Conservation (phyloP, 1,140 invertebrate species). For the Catajapyx aquilonaris region DNA sequence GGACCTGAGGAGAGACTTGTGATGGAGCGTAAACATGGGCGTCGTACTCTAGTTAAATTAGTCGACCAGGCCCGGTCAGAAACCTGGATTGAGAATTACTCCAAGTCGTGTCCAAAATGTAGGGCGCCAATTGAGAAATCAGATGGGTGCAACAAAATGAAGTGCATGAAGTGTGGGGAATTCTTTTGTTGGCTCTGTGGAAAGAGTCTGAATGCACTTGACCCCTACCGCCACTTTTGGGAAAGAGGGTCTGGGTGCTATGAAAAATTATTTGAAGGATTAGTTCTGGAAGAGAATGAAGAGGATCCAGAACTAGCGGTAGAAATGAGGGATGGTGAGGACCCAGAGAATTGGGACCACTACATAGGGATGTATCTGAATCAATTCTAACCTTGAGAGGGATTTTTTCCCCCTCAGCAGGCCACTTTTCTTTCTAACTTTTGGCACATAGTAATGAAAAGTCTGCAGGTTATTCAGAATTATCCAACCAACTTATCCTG, state of each 20-base stretch:
- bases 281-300: conserved; percentile 13
- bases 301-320: conserved; percentile 13
- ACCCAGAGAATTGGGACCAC: no score
- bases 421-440: no score
- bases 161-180: conserved; percentile 35
- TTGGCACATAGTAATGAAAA: no score
- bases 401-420: no score
- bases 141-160: conserved; percentile 52
- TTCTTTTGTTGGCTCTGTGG: conserved; percentile 45
- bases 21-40: conserved; percentile 34
- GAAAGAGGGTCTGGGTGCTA: conserved; percentile 25
- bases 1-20: conserved; percentile 18
- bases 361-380: no score
- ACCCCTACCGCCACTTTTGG: conserved; percentile 39
- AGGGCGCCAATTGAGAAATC: conserved; percentile 40
- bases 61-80: conserved; percentile 30
- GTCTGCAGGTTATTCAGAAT: no score
- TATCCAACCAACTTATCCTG: no score
- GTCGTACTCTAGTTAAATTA: conserved; percentile 27
- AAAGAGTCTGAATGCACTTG: conserved; percentile 19
- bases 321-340: no score
- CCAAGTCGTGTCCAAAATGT: conserved; percentile 41
- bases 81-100: conserved; percentile 33
- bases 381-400: no score
- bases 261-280: conserved; percentile 22